Evolutionary conservation across 2,113 vertebrate species (phyloP).

Genomic region (Falco punctatus): DNA sequence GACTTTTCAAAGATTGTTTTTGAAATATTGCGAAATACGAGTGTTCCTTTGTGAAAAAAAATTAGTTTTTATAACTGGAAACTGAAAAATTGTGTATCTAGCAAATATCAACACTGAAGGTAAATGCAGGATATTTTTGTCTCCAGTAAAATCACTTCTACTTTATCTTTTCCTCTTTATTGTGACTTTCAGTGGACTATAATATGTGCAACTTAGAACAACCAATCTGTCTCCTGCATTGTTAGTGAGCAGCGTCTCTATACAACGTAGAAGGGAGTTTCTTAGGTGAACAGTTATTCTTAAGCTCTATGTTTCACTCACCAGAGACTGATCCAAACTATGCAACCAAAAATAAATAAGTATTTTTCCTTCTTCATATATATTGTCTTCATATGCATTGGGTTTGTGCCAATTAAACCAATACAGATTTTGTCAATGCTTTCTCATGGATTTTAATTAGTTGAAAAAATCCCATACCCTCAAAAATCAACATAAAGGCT

Average conservation of each 20-base stretch:
- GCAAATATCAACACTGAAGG: not conserved
- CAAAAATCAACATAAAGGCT: not conserved
- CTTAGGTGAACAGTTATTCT: not conserved
- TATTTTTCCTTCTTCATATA: not conserved
- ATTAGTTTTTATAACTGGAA: not conserved
- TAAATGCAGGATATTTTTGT: not conserved
- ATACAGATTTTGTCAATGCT: not conserved
- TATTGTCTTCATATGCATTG: not conserved
- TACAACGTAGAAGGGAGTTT: not conserved
- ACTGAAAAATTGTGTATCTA: not conserved
- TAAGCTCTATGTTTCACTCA: not conserved
- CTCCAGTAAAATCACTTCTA: not conserved
- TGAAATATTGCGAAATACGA: not conserved
- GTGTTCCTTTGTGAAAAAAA: not conserved
- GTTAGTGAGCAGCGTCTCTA: not conserved
- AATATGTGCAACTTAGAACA: not conserved
- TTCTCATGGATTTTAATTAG: not conserved
- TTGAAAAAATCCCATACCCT: not conserved
- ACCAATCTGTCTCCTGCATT: not conserved
- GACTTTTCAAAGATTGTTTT: not conserved
- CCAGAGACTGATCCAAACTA: not conserved
- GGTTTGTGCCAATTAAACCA: not conserved
- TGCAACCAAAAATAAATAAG: not conserved
- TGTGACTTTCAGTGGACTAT: not conserved
- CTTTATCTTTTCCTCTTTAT: not conserved